Conservation (phyloP, 2,113 vertebrate genomes). For the Columba janthina region DNA sequence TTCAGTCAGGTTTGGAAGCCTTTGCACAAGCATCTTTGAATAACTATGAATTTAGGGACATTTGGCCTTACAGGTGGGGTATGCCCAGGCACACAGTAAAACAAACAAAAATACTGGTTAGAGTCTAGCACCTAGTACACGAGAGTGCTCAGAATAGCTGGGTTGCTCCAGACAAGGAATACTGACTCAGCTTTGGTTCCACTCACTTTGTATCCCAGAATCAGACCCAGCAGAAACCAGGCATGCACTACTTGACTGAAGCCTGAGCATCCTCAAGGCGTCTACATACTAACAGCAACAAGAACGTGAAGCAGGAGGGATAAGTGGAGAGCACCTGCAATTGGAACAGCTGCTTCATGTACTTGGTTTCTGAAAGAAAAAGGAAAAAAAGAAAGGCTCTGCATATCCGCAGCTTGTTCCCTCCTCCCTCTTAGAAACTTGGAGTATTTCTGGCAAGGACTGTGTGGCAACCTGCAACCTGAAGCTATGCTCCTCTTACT, state of each 20-base stretch:
- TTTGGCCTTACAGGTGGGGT: background rate
- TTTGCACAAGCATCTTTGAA: background rate
- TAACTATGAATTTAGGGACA: background rate
- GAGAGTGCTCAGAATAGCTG: background rate
- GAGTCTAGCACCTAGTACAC: background rate
- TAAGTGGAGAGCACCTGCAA: background rate
- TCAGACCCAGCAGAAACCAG: background rate
- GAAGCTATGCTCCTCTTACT: background rate
- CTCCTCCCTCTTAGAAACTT: background rate
- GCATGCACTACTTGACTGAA: background rate
- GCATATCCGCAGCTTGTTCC: background rate
- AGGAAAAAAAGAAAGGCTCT: background rate
- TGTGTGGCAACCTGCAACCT: background rate
- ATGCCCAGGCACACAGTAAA: background rate
- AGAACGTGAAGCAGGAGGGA: background rate
- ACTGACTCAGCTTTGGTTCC: background rate
- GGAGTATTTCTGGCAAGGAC: background rate
- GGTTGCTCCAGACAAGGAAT: background rate
- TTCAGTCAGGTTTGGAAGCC: background rate
- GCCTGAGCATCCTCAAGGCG: background rate
- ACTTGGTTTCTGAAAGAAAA: background rate
- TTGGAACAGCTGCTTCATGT: background rate
- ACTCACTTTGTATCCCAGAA: background rate
- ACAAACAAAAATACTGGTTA: background rate
- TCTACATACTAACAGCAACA: background rate